These are phyloP conservation scores for Muscicapa striata DNA, from an alignment of 2,797 vertebrate genomes.

Conservation along the genomic window DNA sequence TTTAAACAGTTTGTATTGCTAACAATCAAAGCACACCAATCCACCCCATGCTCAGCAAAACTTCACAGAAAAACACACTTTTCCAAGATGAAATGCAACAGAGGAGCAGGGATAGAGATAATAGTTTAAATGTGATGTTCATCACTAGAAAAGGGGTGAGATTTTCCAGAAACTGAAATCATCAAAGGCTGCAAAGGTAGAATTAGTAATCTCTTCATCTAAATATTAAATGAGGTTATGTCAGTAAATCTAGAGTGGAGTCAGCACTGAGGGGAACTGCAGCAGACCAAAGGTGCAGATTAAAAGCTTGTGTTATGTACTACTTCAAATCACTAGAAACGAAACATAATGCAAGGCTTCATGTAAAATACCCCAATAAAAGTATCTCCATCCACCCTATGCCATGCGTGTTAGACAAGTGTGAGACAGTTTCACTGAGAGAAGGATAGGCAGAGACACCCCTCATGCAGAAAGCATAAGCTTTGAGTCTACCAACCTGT, in stretches of 20 bases:
- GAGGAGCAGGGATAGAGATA: conserved; percentile 52
- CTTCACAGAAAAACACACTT: conserved; percentile 63
- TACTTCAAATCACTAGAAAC: conserved; percentile 9
- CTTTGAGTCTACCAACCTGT: conserved; percentile 90
- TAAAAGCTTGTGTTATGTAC: conserved; percentile 26
- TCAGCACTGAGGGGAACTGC: conserved; percentile 28
- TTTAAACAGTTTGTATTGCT: conserved; percentile 46
- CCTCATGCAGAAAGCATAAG: conserved; percentile 74
- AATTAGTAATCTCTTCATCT: conserved; percentile 51
- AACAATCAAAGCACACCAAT: conserved; percentile 44
- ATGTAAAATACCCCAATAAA: neutral
- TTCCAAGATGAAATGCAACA: conserved; percentile 46
- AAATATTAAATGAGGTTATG: conserved; percentile 26
- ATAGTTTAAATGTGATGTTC: conserved; percentile 5
- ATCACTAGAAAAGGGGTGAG: conserved; percentile 18
- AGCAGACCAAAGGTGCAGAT: conserved; percentile 21
- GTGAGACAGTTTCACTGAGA: conserved; percentile 16
- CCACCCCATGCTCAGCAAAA: conserved; percentile 66
- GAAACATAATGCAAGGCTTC: neutral
- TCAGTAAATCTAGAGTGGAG: conserved; percentile 50
- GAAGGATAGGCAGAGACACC: conserved; percentile 42
- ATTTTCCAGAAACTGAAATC: conserved; percentile 54
- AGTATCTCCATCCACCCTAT: conserved; percentile 31
- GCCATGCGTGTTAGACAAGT: conserved; percentile 71
- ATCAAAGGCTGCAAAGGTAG: conserved; percentile 46